Evolutionary conservation across 2,113 vertebrate species (phyloP), one percentile per base, ranked within the genome.

Genomic region (Blennius ocellaris): DNA sequence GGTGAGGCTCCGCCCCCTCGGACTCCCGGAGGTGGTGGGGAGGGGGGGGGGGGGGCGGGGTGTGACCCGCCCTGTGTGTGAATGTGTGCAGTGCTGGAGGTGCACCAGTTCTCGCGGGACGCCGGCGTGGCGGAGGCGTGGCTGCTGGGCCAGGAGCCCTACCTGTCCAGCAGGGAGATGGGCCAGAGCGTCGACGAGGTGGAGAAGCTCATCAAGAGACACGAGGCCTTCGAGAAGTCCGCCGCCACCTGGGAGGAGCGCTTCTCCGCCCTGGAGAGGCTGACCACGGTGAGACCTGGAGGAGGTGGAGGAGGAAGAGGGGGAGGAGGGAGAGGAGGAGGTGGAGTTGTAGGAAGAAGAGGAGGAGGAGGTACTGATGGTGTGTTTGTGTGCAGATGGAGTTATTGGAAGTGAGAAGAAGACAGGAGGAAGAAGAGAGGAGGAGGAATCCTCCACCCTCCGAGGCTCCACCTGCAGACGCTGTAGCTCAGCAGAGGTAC

Each of bases 161-260:
- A 99, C 90, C 92, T 99, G 11, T 98, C 96, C 82, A 97, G 97
- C 75, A 93, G 96, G 50, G 97, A 97, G 87, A 95, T 99, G 6
- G 98, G 98, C 2, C 96, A 96, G 92, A 99, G 93, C 0, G 98
- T 99, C 48, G 98, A 99, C 1, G 97, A 99, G 83, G 97, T 99
- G 85, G 98, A 99, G 92, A 99, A 99, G 37, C 90, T 99, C 73
- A 98, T 99, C 92, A 99, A 99, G 81, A 91, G 98, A 36, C 98
- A 99, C 0, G 98, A 99, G 92, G 97, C 98, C 0, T 99, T 99
- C 67, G 98, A 99, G 83, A 99, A 99, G 87, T 99, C 98, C 0
- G 98, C 97, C 11, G 97, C 98, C 6, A 99, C 98, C 74, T 99
- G 98, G 98, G 97, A 99, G 9, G 98, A 99, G 78, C 95, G 98